phyloP scores from a whole-genome alignment of 2,888 invertebrate genomes.

The Hecatera dysodea region DNA sequence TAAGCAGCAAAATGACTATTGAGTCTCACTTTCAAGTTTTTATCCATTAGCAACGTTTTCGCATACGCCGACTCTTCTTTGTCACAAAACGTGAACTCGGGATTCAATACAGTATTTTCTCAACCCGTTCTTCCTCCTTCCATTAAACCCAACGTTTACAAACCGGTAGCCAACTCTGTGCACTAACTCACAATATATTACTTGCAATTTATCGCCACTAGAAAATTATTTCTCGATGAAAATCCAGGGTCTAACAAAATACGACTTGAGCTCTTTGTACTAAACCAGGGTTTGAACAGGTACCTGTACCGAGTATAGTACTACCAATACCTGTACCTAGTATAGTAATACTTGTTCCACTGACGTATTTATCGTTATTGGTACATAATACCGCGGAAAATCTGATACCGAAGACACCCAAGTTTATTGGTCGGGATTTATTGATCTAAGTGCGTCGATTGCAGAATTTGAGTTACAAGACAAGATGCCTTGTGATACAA shows the following conservation, averaged over 20 bases:
- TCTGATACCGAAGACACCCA: constrained; percentile 65
- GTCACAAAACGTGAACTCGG: neutral
- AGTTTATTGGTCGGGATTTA: constrained; percentile 61
- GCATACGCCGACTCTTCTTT: neutral
- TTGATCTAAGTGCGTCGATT: constrained; percentile 52
- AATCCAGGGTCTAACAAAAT: constrained; percentile 70
- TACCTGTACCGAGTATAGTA: constrained; percentile 8
- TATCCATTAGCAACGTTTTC: neutral
- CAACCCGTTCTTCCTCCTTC: constrained; percentile 4
- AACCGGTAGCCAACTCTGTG: constrained; percentile 76
- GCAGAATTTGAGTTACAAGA: constrained; percentile 47
- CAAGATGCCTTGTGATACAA: constrained; percentile 40
- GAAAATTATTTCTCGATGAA: constrained; percentile 83
- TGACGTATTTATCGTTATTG: constrained; percentile 72
- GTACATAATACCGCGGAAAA: constrained; percentile 69
- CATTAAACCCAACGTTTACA: constrained; percentile 60
- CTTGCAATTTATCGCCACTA: constrained; percentile 80
- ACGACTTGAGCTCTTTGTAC: constrained; percentile 56
- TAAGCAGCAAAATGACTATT: too few species aligned
- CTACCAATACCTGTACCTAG: constrained; percentile 3
- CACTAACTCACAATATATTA: constrained; percentile 78
- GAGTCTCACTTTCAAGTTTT: too few species aligned
- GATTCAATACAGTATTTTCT: neutral
- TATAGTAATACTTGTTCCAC: constrained; percentile 29
- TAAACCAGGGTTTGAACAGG: constrained; percentile 43